Base-by-base conservation (phyloP, 2,113 vertebrate species). In the Larimichthys polyactis region DNA sequence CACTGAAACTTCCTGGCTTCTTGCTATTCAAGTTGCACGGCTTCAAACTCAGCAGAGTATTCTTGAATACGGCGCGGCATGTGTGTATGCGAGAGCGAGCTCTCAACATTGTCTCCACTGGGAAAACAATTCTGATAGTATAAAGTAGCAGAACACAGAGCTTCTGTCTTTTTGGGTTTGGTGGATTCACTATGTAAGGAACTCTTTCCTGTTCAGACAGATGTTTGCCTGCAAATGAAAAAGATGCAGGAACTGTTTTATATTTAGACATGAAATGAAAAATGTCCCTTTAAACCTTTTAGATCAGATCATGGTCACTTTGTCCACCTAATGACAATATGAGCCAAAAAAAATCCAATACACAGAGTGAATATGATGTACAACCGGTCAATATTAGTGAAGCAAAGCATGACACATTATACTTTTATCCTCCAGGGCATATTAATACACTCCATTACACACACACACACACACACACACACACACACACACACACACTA, bases 281-380 rank as follows among this genome's bases (percentile, higher is more conserved):
- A 8, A 8, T 36, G 36, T 36, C 36, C 36, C 7, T 8, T 8
- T 36, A 36, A 36, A 36, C 36, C 36, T 36, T 36, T 36, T 36
- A 36, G 36, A 36, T 36, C 36, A 36, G 1, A 36, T 36, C 36
- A 36, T 36, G 36, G 36, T 36, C 36, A 36, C 0, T 36, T 36
- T 36, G 36, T 36, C 36, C 36, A 36, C 36, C 36, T 36, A 36
- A 1, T 36, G 36, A 0, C 36, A 36, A 8, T 36, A 8, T 36
- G 36, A 36, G 32, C 32, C 32, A 7, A 36, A 36, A 32, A 36
- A 36, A 36, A 29, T 36, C 32, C 32, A 46, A 46, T 11, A 17
- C 16, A 19, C 62, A 49, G 40, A 43, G 15, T 55, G n/a, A 78
- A 73, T 54, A 3, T 83, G 81, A 87, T 80, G 49, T 40, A 80